Evolutionary conservation across 1,140 invertebrate species (phyloP), one percentile per base, ranked within the genome.

Genomic region (Caerostris extrusa): DNA sequence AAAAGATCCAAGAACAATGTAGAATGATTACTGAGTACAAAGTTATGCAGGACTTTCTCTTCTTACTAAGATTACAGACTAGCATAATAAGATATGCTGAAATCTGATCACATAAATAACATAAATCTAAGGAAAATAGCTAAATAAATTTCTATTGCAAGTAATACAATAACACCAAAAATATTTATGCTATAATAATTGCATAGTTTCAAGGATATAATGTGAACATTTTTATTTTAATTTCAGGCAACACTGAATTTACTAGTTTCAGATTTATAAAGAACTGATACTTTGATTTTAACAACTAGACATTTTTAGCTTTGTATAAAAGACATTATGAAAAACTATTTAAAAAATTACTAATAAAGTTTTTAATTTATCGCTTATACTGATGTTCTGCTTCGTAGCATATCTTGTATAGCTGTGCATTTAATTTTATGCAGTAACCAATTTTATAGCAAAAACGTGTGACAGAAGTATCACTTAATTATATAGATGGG

Each of bases 51-150:
- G 58, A 81, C 55, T 85, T 90, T 61, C 53, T 67, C 64, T 55
- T 87, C 58, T 81, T 81, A 87, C 71, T 91, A 81, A 82, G 69
- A 77, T 71, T 57, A 88, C 10, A 88, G n/a, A 91, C 71, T 60
- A 91, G 69, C 90, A 91, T 19, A 90, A 71, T 77, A 81, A 17
- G 55, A 58, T 91, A 91, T 87, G 85, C 85, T 87, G 58, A 10
- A 87, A 64, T 19, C 34, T 71, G 57, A 81, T 91, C 56, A 91
- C 19, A 60, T 60, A 77, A n/a, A 60, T 34, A 81, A 81, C 56
- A 77, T 71, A 82, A 81, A 53, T 61, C 88, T 90, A 90, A 17
- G 58, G 1, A 87, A 53, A 60, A 12, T 14, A 12, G 53, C 34
- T 77, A 77, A 77, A 77, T 77, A 14, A 77, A 77, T 77, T 34